Base-by-base conservation (phyloP, 2,888 invertebrate species). In the Onchidella celtica region DNA sequence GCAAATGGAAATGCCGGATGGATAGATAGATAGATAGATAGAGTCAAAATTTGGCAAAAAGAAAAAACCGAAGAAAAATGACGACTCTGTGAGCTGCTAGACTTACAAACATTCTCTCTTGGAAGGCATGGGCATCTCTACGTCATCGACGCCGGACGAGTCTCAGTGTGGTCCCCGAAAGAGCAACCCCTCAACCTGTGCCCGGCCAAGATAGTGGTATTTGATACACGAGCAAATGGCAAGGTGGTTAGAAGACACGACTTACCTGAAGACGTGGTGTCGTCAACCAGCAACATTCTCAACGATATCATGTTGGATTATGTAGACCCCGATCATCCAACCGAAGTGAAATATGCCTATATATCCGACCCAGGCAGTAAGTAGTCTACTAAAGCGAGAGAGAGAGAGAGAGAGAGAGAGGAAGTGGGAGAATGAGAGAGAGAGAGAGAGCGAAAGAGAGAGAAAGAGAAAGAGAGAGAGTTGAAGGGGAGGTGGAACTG, bases 221-320 rank as follows among this genome's bases (percentile, higher is more conserved):
- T 61, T n/a, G 66, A 69, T 61, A 69, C 78, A 1, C 24, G 27
- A 40, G 36, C 34, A 3, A 61, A 61, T 21, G 78, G 61, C 24
- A 57, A 34, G 0, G 29, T 70, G n/a, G 86, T 89, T 14, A 82
- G 82, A 57, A 85, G 86, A 36, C 73, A 79, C 36, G 65, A 63
- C 17, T 55, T 79, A 2, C 79, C 79, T n/a, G 73, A 73, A 0
- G n/a, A n/a, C 24, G 65, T 79, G 14, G 72, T 73, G 2, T 73
- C 79, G 14, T 27, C 36, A 0, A 47, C 29, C 1, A n/a, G 82
- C 0, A 88, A 87, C 63, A 89, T 88, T 79, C 82, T 90, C n/a
- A 88, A 89, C 66, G 90, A 90, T 76, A 78, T 90, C 11, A 89
- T 89, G 3, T 78, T 90, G 75, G 88, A 90, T 82, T 73, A 73